Conservation (phyloP, 2,797 vertebrate genomes). For the Menidia menidia region DNA sequence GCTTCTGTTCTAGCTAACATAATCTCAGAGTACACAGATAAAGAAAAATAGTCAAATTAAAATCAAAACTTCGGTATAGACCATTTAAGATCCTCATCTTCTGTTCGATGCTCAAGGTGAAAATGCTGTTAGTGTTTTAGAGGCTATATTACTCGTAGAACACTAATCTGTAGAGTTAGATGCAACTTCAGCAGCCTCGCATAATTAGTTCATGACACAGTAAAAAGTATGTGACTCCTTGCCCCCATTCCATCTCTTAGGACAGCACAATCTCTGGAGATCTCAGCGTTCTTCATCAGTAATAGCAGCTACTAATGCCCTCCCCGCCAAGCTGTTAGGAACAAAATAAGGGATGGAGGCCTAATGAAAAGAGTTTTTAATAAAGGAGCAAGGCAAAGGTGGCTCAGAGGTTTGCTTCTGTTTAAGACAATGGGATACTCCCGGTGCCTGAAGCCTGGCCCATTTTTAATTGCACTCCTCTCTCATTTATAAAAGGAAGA, state of each 20-base stretch:
- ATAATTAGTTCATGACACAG: conserved; percentile 74
- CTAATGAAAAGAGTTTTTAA: conserved; percentile 84
- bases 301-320: conserved; percentile 74
- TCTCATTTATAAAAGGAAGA: conserved; percentile 74
- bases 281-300: conserved; percentile 66
- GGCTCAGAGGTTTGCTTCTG: conserved; percentile 73
- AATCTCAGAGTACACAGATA: conserved; percentile 11
- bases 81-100: conserved; percentile 37
- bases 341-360: conserved; percentile 76
- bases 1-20: conserved; percentile 20
- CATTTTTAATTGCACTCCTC: conserved; percentile 78
- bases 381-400: conserved; percentile 76
- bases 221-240: conserved; percentile 67
- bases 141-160: conserved; percentile 20
- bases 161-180: conserved; percentile 51
- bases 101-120: conserved; percentile 4
- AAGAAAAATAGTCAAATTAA: conserved; percentile 20
- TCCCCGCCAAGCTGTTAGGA: conserved; percentile 55
- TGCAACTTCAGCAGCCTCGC: conserved; percentile 41
- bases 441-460: conserved; percentile 70
- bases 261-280: conserved; percentile 77
- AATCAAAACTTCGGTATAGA: conserved; percentile 29
- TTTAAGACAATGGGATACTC: conserved; percentile 81
- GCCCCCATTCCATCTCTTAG: conserved; percentile 65
- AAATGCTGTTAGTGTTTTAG: conserved; percentile 32